A percentile compares a stretch with the other conserved stretches of the same genome.
Conservation (phyloP, 2,888 invertebrate genomes). For the Masnerella sp. region DNA sequence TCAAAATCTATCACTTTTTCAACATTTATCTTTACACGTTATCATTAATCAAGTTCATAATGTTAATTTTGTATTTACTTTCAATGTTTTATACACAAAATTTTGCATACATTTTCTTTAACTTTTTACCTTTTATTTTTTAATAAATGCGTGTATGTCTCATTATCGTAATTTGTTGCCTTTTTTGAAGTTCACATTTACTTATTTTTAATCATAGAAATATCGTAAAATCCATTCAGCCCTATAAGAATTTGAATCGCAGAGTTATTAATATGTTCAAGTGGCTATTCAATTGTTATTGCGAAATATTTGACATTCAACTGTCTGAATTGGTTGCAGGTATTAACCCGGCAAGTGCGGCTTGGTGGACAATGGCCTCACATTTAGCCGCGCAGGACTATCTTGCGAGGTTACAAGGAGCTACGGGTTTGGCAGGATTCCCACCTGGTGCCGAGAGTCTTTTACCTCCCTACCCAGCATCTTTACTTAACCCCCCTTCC, state of each 20-base stretch:
- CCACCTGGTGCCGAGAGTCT: slow-evolving; percentile 80
- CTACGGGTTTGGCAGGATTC: slow-evolving; percentile 86
- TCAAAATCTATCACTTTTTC: not conserved
- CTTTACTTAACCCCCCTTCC: slow-evolving; percentile 80
- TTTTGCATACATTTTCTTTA: not conserved
- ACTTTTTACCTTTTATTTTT: no score
- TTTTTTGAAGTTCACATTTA: no score
- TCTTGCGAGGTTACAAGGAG: slow-evolving; percentile 87
- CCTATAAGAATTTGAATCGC: no score
- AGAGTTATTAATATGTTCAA: no score
- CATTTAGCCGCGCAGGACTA: slow-evolving; percentile 94
- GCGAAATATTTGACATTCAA: no score
- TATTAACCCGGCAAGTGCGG: slow-evolving; percentile 79
- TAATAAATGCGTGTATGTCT: no score
- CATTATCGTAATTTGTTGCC: not conserved
- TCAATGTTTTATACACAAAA: no score
- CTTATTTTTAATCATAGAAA: no score
- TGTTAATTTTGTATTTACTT: no score
- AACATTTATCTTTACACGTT: not conserved
- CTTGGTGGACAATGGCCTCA: slow-evolving; percentile 95
- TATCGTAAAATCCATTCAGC: no score
- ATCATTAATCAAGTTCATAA: not conserved
- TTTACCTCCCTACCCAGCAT: slow-evolving; percentile 80
- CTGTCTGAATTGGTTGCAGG: slow-evolving; percentile 78
- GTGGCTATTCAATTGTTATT: no score